These are phyloP conservation scores for Linnaemya tessellans DNA, from an alignment of 2,888 invertebrate species.

Conservation along the genomic window DNA sequence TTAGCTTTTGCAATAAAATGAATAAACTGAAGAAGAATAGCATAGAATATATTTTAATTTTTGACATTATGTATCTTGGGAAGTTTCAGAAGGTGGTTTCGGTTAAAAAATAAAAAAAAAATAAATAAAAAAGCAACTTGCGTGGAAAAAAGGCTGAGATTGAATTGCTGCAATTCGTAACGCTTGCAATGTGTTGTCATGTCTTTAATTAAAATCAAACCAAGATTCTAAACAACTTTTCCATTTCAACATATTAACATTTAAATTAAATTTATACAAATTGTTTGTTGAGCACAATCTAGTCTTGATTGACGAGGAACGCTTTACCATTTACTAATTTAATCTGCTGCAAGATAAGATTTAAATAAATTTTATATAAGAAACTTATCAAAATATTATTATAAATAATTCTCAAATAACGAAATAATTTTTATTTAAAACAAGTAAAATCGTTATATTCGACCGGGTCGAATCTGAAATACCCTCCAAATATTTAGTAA, in stretches of 20 bases:
- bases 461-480: no score
- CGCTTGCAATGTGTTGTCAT: conserved; percentile 13
- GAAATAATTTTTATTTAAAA: no score
- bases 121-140: background rate
- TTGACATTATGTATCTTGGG: conserved; percentile 22
- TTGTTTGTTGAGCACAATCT: no score
- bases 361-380: no score
- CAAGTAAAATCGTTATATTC: no score
- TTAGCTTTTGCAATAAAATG: conserved; percentile 20
- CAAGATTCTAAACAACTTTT: background rate
- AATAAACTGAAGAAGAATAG: conserved; percentile 2
- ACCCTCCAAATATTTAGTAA: no score
- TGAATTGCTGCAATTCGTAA: background rate
- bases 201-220: background rate
- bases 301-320: no score
- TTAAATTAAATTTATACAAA: background rate
- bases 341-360: no score
- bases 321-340: no score
- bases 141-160: background rate
- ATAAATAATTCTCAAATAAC: no score
- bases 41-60: background rate
- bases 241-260: background rate
- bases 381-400: no score
- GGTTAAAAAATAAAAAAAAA: background rate
- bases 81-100: background rate